Evolutionary conservation across 2,888 invertebrate genomes (phyloP).

Genomic region (Gortyna flavago): DNA sequence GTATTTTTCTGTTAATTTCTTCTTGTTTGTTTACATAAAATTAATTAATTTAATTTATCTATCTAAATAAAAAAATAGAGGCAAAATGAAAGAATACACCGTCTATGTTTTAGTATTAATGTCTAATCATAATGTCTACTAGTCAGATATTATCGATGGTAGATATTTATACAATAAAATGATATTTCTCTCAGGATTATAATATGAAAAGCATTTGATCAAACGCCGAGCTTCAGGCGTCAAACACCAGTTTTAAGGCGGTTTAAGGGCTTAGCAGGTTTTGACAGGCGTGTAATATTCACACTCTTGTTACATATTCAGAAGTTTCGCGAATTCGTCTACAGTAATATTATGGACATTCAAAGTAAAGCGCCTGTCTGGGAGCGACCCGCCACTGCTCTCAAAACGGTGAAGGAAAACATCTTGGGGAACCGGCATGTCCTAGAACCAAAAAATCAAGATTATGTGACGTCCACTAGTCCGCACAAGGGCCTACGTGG

Average conservation of each 20-base stretch:
- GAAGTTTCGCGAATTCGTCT: not conserved
- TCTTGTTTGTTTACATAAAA: not conserved
- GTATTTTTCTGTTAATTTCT: no score
- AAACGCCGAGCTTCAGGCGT: slow-evolving; percentile 6
- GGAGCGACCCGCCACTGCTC: not conserved
- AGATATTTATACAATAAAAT: slow-evolving; percentile 1
- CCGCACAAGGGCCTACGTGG: no score
- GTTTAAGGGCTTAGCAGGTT: slow-evolving; percentile 6
- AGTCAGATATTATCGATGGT: not conserved
- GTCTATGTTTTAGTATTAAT: slow-evolving; percentile 1
- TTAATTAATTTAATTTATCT: no score
- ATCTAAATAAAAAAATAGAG: not conserved
- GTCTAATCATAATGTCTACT: not conserved
- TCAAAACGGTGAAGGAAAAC: not conserved
- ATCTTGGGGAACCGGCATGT: not conserved
- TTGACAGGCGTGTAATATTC: slow-evolving; percentile 16
- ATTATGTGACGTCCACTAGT: not conserved
- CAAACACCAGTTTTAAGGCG: not conserved
- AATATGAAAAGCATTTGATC: slow-evolving; percentile 15
- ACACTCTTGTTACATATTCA: not conserved
- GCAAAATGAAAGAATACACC: not conserved
- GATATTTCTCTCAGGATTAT: slow-evolving; percentile 1
- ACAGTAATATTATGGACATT: not conserved
- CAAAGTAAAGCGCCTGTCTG: not conserved
- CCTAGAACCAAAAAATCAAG: not conserved